Evolutionary conservation across 2,113 vertebrate species (phyloP).

Genomic region (Raja brachyura): DNA sequence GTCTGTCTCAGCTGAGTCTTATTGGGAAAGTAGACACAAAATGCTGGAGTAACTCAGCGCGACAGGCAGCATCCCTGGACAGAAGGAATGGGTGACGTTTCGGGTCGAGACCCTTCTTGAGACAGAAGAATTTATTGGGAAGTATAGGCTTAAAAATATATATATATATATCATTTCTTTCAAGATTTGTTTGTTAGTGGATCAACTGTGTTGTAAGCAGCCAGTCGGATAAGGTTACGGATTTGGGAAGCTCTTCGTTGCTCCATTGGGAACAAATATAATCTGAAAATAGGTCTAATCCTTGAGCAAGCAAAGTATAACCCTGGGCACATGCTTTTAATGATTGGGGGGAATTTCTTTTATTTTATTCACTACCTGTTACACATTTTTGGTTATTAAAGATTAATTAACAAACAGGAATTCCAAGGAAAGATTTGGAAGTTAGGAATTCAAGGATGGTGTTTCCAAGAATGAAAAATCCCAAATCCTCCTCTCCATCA

Average conservation of each 20-base stretch:
- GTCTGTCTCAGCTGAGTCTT: neutral
- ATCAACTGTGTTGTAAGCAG: neutral
- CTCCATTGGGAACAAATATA: neutral
- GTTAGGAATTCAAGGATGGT: neutral
- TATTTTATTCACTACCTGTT: neutral
- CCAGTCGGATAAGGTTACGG: too few relatives aligned
- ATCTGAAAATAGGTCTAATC: neutral
- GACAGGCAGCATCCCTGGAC: too few relatives aligned
- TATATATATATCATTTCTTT: neutral
- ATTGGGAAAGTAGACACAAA: too few relatives aligned
- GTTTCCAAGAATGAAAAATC: neutral
- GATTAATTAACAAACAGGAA: neutral
- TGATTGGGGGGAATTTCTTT: neutral
- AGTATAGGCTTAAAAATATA: too few relatives aligned
- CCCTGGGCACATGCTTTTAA: neutral
- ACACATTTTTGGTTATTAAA: neutral
- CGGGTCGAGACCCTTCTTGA: too few relatives aligned
- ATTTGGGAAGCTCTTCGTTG: neutral
- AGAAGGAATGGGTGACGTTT: too few relatives aligned
- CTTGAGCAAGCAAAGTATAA: neutral
- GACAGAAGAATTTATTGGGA: too few relatives aligned
- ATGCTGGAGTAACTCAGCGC: too few relatives aligned
- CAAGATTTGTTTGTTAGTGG: neutral
- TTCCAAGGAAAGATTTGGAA: neutral
- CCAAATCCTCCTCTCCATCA: neutral